These are phyloP conservation scores for Ips typographus DNA, from an alignment of 1,140 invertebrate species.

Conservation along the genomic window DNA sequence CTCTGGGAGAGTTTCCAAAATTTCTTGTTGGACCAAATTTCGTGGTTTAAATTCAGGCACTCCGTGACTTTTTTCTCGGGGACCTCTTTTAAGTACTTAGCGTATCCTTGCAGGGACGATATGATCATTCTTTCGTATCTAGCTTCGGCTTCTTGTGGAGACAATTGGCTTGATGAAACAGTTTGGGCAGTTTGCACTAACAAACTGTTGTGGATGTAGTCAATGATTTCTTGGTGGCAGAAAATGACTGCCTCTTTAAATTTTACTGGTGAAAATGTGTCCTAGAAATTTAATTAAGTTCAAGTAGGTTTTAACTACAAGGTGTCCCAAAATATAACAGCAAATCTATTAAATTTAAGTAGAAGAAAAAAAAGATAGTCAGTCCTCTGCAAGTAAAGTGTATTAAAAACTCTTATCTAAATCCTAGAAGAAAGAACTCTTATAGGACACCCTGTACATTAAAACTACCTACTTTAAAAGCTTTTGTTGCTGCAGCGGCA, in stretches of 20 bases:
- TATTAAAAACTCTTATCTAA: no score
- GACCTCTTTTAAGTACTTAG: conserved; percentile 61
- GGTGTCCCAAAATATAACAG: no score
- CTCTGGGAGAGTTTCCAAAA: conserved; percentile 74
- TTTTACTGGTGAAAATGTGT: conserved; percentile 72
- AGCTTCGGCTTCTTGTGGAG: conserved; percentile 67
- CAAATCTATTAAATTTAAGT: no score
- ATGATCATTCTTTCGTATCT: conserved; percentile 71
- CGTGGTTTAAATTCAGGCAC: conserved; percentile 54
- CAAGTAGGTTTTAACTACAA: not conserved
- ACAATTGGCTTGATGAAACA: conserved; percentile 57
- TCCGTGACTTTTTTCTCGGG: conserved; percentile 56
- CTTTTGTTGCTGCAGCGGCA: conserved; percentile 67
- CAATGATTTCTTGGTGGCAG: conserved; percentile 76
- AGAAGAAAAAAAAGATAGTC: no score
- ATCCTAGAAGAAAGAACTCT: no score
- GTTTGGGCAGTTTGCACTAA: conserved; percentile 66
- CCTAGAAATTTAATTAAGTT: conserved; percentile 49
- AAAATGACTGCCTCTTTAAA: conserved; percentile 70
- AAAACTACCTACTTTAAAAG: conserved; percentile 61
- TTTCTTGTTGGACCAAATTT: conserved; percentile 62
- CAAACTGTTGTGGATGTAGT: conserved; percentile 70
- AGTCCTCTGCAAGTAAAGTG: no score
- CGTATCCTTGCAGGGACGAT: conserved; percentile 67
- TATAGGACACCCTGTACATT: no score